These are phyloP conservation scores for Moxostoma hubbsi DNA, from an alignment of 2,797 vertebrate species.

Conservation along the genomic window DNA sequence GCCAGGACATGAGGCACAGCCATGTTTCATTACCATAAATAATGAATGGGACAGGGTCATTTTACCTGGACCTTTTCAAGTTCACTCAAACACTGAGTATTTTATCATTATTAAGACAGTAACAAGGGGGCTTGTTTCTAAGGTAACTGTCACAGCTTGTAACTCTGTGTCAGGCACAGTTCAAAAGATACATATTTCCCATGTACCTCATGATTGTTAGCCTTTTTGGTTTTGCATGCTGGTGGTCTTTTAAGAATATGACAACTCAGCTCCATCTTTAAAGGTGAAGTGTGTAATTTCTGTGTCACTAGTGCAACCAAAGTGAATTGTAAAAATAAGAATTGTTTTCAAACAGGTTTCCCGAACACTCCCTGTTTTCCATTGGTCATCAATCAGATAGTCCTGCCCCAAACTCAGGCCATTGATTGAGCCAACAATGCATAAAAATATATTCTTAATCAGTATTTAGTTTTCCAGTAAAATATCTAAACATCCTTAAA, in stretches of 20 bases:
- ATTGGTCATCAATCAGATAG: no score
- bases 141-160: conserved; percentile 49
- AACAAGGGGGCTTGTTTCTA: conserved; percentile 44
- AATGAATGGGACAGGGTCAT: conserved; percentile 76
- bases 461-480: no score
- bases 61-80: conserved; percentile 76
- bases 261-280: conserved; percentile 8
- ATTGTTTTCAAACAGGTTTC: no score
- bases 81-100: conserved; percentile 63
- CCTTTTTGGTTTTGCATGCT: conserved; percentile 30
- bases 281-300: background rate
- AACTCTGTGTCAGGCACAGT: conserved; percentile 3
- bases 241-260: conserved; percentile 20
- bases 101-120: conserved; percentile 66
- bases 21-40: conserved; percentile 76
- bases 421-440: no score
- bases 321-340: no score
- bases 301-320: no score
- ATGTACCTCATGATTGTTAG: background rate
- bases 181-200: conserved; percentile 37
- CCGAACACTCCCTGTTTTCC: no score
- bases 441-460: no score
- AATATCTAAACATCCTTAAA: no score
- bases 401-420: no score
- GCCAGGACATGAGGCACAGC: conserved; percentile 71